Evolutionary conservation across 2,797 vertebrate genomes (phyloP), one percentile per base, ranked within the genome.

Genomic region (Sebastiscus tertius): DNA sequence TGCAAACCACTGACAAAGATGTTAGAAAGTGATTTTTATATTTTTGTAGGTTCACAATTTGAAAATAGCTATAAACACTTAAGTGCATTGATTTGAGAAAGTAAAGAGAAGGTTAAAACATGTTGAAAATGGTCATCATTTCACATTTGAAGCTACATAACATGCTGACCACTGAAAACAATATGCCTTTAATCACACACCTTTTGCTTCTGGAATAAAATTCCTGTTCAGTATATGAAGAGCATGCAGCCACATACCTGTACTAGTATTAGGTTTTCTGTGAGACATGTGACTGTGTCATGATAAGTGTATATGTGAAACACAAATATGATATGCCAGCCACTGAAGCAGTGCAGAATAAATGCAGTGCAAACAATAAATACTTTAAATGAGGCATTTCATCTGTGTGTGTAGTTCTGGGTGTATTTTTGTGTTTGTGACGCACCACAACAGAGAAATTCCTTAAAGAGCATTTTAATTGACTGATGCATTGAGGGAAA

Each of bases 381-480:
- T 54, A 29, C 59, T 55, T 72, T 18, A 26, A 71, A 77, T 60
- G 22, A 73, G 46, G 12, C 7, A n/a, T 52, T 68, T 14, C 34
- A 54, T 68, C 27, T 6, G 56, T 74, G 27, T 31, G n/a, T 64
- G 63, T 18, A 16, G 27, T 16, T 22, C 22, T 34, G 29, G 3
- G 9, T 26, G 11, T 59, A 56, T 75, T 61, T 33, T 60, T 61
- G 39, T 77, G 34, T 69, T 62, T 61, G 66, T 33, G 24, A 29
- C 22, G 65, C 26, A 22, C 16, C 42, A 81, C 77, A 68, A 79
- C 20, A 69, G 10, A 75, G 36, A 13, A 70, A 49, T 70, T 67
- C 10, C 22, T 70, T 55, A 59, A 3, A 26, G 24, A 75, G 34
- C 61, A 60, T 52, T 59, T 26, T 29, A 18, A 68, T 27, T 66